phyloP scores from a whole-genome alignment of 2,888 invertebrate genomes.

The Tipula helvola region DNA sequence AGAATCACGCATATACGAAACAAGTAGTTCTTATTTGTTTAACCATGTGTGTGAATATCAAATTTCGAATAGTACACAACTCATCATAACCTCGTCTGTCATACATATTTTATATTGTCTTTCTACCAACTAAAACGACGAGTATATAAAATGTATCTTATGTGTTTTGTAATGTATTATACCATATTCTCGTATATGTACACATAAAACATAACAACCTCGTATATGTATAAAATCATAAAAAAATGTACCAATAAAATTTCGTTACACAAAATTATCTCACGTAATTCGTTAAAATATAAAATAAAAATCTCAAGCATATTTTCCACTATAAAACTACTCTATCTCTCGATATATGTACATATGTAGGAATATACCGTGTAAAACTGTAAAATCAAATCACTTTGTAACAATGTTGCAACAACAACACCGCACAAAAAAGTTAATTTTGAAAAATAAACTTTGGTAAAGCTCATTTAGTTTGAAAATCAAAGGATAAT shows the following conservation, averaged over 20 bases:
- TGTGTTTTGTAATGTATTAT: not conserved
- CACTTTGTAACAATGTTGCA: not conserved
- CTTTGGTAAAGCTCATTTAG: not conserved
- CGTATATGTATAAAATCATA: not conserved
- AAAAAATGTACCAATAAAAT: not conserved
- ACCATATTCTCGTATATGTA: not conserved
- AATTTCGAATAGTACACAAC: not conserved
- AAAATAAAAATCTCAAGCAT: not conserved
- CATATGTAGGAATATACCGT: not conserved
- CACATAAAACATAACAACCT: not conserved
- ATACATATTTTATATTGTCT: not conserved
- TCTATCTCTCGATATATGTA: not conserved
- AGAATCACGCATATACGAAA: not conserved
- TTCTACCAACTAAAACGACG: not conserved
- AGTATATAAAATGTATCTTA: not conserved
- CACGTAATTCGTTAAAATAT: not conserved
- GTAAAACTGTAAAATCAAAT: not conserved
- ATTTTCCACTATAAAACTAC: not conserved
- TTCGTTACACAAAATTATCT: not conserved
- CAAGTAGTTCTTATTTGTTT: not conserved
- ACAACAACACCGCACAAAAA: not conserved
- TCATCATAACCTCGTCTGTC: not conserved
- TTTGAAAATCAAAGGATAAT: not conserved
- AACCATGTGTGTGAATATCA: not conserved
- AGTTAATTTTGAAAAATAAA: not conserved